These are phyloP conservation scores for Pteropus alecto DNA, from an alignment of 2,113 vertebrate genomes.

Conservation along the genomic window DNA sequence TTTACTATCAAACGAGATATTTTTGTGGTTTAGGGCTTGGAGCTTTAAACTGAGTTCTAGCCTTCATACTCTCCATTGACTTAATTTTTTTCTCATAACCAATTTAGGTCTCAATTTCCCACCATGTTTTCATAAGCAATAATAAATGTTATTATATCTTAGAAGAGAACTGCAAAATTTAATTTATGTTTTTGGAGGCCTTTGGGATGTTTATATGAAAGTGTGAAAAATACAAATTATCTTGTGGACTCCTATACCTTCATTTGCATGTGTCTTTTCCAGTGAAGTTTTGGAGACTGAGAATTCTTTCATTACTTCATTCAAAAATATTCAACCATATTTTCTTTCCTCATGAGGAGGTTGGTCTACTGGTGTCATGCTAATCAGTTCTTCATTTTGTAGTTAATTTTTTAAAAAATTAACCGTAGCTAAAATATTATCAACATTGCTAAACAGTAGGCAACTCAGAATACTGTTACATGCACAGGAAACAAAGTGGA, in stretches of 20 bases:
- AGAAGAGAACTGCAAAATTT: slow-evolving; percentile 54
- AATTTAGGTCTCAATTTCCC: slow-evolving; percentile 54
- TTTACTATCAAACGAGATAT: not conserved
- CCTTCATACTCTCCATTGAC: not conserved
- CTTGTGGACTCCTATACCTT: not conserved
- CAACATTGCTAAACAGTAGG: not conserved
- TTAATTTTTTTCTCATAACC: not conserved
- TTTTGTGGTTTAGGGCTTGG: not conserved
- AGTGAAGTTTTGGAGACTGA: not conserved
- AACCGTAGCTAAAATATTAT: slow-evolving; percentile 48
- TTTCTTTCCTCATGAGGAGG: not conserved
- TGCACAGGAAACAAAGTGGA: not conserved
- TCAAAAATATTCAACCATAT: not conserved
- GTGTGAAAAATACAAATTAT: slow-evolving; percentile 63
- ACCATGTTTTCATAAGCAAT: slow-evolving; percentile 12
- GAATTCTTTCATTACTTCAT: not conserved
- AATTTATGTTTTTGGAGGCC: slow-evolving; percentile 48
- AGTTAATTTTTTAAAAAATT: slow-evolving; percentile 4
- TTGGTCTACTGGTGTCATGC: not conserved
- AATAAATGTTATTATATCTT: slow-evolving; percentile 17
- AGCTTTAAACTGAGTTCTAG: not conserved
- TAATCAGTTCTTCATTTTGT: slow-evolving; percentile 56
- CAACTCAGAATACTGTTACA: not conserved
- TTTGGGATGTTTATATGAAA: slow-evolving; percentile 40
- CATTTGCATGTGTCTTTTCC: not conserved